These are phyloP conservation scores for Pteropus rufus DNA, from an alignment of 2,797 vertebrate genomes.

Conservation along the genomic window DNA sequence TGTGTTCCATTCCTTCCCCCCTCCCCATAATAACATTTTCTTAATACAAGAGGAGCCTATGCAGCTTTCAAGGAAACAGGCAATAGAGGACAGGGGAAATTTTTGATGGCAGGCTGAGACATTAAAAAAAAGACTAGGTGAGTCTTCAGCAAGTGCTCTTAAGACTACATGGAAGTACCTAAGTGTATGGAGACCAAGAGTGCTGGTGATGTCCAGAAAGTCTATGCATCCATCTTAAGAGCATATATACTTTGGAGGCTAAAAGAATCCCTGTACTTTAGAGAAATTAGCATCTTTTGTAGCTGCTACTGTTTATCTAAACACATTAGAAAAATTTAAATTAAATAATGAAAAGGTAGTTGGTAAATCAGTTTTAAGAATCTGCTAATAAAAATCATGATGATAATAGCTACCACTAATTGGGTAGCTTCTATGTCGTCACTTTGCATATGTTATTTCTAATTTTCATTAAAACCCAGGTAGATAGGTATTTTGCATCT, in stretches of 20 bases:
- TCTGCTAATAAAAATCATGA: conserved; percentile 51
- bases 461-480: conserved; percentile 34
- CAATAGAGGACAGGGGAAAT: not conserved
- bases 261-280: not conserved
- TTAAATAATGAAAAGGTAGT: not conserved
- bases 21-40: not conserved
- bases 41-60: not conserved
- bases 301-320: not conserved
- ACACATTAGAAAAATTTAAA: conserved; percentile 9
- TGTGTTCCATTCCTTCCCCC: not conserved
- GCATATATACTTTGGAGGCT: not conserved
- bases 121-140: not conserved
- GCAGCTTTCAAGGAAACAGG: not conserved
- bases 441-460: conserved; percentile 4
- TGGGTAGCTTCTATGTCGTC: not conserved
- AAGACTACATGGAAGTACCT: not conserved
- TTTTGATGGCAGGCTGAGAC: not conserved
- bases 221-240: not conserved
- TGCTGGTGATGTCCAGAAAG: not conserved
- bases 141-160: not conserved
- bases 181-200: not conserved
- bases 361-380: conserved; percentile 18
- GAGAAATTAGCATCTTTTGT: not conserved
- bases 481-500: not conserved
- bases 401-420: conserved; percentile 13